Base-by-base conservation (phyloP, 2,888 invertebrate genomes). In the Drosophila neonasuta region DNA sequence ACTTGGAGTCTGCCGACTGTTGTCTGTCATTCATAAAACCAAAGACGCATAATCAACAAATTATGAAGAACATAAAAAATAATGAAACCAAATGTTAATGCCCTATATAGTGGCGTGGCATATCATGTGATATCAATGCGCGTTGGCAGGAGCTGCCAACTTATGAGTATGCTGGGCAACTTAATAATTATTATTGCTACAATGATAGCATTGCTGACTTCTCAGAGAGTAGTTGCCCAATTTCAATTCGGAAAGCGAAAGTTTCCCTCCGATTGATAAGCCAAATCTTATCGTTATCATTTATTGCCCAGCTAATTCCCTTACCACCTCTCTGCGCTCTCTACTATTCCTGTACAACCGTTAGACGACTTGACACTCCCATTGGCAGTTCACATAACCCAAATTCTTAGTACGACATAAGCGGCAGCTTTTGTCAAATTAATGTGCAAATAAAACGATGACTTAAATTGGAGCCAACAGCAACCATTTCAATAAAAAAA, bases 41-140 rank as follows among this genome's bases (percentile, higher is more conserved):
- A 50, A 42, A 54, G 55, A 51, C 68, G 32, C 64, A 54, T 48
- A 71, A 71, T 74, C 75, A 59, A 71, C 79, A 79, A 80, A 80
- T 84, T 80, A 75, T 84, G 72, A 75, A 60, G 56, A 63, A 8
- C 76, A 75, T 84, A 71, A 79, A 84, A 65, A 54, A 52, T 59
- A 61, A 62, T 54, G 63, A 70, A 77, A 73, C 55, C 59, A 58
- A 52, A 15, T 20, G 56, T 57, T 55, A 58, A 56, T 68, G 45
- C 41, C 24, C 39, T 41, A 62, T 44, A 67, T 63, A 30, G 9
- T 48, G 24, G 11, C 41, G 24, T 20, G 56, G 51, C 51, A 54
- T 54, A 52, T 44, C 48, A 54, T 45, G 51, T 59, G 56, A 52
- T 64, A 61, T 50, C 29, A 39, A 20, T 50, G 36, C 11, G 51